Base-by-base conservation (phyloP, 2,113 vertebrate species). In the Rhabdomys dilectus region DNA sequence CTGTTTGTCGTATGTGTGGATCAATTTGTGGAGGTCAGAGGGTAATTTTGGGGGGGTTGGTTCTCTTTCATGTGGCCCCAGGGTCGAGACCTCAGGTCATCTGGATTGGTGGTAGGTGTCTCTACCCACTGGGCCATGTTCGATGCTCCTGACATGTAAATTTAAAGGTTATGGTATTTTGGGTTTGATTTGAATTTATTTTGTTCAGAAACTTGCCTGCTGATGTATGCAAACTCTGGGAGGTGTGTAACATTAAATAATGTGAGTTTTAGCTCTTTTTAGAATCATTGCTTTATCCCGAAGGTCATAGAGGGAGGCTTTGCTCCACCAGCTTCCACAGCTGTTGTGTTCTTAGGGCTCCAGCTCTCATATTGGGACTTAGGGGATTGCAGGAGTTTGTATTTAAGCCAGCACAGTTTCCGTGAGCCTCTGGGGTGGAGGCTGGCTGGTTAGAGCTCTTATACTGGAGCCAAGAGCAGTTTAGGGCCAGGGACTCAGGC, bases 391-490 rank as follows among this genome's bases (percentile, higher is more conserved):
- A 48, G 51, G 86, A 75, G 68, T 92, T 90, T 89, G 88, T 91
- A 45, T 92, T 92, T 36, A 78, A 96, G 96, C 91, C 94, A 80
- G 48, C 29, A 36, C 19, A 82, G 85, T 91, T 96, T 97, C 92
- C 84, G 72, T 93, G 94, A 91, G 86, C 78, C 53, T 87, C 81
- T 75, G 75, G 85, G 62, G 56, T 76, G 86, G 97, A 82, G 86
- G 80, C 48, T 96, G 42, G 82, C 88, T 3, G 2, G 31, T 97
- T 92, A 73, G 36, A 42, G 70, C 90, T 42, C 70, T 88, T 26
- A 91, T 89, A 31, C 93, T 48, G 90, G 88, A 97, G 86, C 95
- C 81, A 91, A 89, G 88, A 96, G 77, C 84, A 75, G 73, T 73
- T 81, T 77, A 72, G 72, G 90, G 42, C 88, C 93, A 94, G 58